A percentile compares a stretch with the other conserved stretches of the same genome.
Conservation (phyloP, 1,140 invertebrate species). For the Rhopalosiphum maidis region DNA sequence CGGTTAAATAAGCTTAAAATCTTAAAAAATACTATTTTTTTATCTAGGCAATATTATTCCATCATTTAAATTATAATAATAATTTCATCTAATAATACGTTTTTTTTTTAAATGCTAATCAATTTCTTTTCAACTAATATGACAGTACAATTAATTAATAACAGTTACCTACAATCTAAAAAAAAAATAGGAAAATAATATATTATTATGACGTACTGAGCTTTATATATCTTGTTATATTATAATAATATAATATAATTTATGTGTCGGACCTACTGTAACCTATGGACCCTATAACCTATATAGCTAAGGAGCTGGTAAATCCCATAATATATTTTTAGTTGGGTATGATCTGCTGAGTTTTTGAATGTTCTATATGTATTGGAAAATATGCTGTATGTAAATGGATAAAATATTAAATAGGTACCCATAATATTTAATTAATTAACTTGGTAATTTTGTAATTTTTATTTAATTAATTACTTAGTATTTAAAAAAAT, state of each 20-base stretch:
- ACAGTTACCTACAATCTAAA: background rate
- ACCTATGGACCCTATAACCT: no score
- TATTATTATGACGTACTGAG: background rate
- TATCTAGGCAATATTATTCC: background rate
- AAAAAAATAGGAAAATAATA: background rate
- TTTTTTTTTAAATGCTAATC: background rate
- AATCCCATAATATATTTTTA: background rate
- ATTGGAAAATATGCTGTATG: background rate
- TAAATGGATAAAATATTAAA: no score
- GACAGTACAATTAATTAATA: background rate
- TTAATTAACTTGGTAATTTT: no score
- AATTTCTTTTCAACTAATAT: background rate
- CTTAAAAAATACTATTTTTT: slow-evolving; percentile 18
- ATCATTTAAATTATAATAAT: background rate
- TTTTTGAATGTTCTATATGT: background rate
- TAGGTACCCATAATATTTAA: no score
- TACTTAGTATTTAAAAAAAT: no score
- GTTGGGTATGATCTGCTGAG: background rate
- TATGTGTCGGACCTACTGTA: background rate
- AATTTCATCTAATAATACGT: background rate
- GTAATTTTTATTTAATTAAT: no score
- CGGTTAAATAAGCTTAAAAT: background rate
- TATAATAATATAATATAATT: background rate
- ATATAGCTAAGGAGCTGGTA: background rate
- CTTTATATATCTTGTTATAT: background rate